These are phyloP conservation scores for Xiphias gladius DNA, from an alignment of 2,113 vertebrate species.

Conservation along the genomic window DNA sequence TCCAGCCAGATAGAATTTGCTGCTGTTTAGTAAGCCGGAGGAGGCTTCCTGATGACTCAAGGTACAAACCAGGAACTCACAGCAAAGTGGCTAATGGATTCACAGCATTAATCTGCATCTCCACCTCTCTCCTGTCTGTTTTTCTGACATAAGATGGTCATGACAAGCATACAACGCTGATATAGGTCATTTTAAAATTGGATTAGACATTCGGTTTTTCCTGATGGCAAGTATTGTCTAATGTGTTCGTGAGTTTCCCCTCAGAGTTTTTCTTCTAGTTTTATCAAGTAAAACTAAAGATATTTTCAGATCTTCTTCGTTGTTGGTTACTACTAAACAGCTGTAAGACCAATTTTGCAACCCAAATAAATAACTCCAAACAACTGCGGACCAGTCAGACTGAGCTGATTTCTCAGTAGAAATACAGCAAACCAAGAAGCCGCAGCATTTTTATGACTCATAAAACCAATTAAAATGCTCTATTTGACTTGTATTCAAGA, in stretches of 20 bases:
- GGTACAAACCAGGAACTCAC: slow-evolving; percentile 34
- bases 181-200: neutral
- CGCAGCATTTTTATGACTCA: slow-evolving; percentile 17
- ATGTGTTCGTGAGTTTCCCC: slow-evolving; percentile 24
- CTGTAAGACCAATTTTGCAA: neutral
- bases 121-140: slow-evolving; percentile 18
- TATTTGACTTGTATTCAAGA: slow-evolving; percentile 10
- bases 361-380: slow-evolving; percentile 19
- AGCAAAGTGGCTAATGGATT: slow-evolving; percentile 31
- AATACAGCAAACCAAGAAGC: slow-evolving; percentile 14
- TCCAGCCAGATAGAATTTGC: slow-evolving; percentile 39
- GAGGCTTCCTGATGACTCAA: slow-evolving; percentile 68
- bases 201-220: slow-evolving; percentile 4
- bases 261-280: slow-evolving; percentile 14
- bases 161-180: neutral
- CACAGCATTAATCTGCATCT: slow-evolving; percentile 28
- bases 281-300: slow-evolving; percentile 38
- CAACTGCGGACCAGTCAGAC: slow-evolving; percentile 19
- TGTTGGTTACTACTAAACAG: slow-evolving; percentile 1
- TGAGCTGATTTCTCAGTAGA: neutral
- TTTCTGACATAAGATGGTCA: slow-evolving; percentile 2
- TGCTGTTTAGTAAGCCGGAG: slow-evolving; percentile 50
- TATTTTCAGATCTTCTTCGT: slow-evolving; percentile 16
- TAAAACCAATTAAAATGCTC: slow-evolving; percentile 22
- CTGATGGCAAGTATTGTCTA: neutral